Evolutionary conservation across 2,797 vertebrate species (phyloP), one percentile per base, ranked within the genome.

Genomic region (Sebastolobus alascanus): DNA sequence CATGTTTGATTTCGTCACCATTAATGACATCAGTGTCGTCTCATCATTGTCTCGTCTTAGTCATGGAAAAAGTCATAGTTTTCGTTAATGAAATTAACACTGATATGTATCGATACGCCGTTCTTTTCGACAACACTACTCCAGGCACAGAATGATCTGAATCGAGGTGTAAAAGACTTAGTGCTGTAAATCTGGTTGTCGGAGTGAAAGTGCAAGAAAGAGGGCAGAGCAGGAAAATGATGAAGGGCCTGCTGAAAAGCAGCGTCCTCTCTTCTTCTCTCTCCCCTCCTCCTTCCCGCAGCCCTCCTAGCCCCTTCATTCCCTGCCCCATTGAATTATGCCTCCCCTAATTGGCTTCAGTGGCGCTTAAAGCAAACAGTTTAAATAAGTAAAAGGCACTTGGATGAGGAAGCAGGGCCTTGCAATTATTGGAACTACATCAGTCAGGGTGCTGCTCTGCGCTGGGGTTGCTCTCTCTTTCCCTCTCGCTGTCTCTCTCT

Each of bases 391-490:
- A 94, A 95, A 96, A 94, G 93, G 93, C 91, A 93, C 92, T 95
- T 94, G 94, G 92, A 93, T 83, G 92, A 93, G 88, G 89, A 92
- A 93, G 94, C 91, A 87, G 85, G 82, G 87, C 90, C 89, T 91
- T 94, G 94, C 86, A 94, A 95, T 97, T 97, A 96, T 95, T 93
- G 96, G 95, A 91, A 96, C 96, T 93, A 94, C 96, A 97, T 99
- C 96, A 96, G 96, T 98, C 97, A 97, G 89, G 78, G 77, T 73
- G 77, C 66, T 87, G 79, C 77, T 85, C 82, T 52, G 18, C 20
- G 50, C 50, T 52, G 50, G 50, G 50, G 50, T 52, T 52, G 50
- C 13, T 75, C 50, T 69, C 27, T 31, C 63, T 56, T 74, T 55
- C 77, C 72, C 54, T 68, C 6, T 59, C 14, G 14, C 54, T 67